These are phyloP conservation scores for Lysandra coridon DNA, from an alignment of 2,888 invertebrate genomes.

Conservation along the genomic window DNA sequence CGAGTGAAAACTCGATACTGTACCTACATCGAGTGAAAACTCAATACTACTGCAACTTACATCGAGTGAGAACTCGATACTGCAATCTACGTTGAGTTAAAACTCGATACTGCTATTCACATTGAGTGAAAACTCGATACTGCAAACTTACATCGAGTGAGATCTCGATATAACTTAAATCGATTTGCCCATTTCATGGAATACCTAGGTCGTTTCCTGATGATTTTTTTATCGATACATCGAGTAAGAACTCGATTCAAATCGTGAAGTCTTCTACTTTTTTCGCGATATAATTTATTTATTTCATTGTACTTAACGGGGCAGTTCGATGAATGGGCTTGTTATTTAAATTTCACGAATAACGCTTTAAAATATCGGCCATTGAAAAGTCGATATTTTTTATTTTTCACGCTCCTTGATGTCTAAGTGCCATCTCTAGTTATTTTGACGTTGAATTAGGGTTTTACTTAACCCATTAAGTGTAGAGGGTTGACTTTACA, in stretches of 20 bases:
- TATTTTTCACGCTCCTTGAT: neutral
- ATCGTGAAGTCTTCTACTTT: neutral
- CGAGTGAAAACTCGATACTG: neutral
- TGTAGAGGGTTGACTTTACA: slow-evolving; percentile 1
- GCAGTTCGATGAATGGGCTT: neutral
- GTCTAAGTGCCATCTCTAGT: slow-evolving; percentile 28
- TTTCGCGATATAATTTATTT: neutral
- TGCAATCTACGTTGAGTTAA: neutral
- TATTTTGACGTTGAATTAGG: slow-evolving; percentile 22
- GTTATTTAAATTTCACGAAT: neutral
- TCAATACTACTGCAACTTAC: neutral
- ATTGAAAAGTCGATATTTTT: neutral
- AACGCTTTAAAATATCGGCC: neutral
- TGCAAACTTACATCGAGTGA: neutral
- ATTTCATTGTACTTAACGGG: neutral
- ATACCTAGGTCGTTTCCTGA: neutral
- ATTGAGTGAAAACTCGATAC: neutral
- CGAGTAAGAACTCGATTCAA: neutral
- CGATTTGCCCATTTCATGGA: neutral
- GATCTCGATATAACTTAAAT: neutral
- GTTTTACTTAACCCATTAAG: slow-evolving; percentile 1
- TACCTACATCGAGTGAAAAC: neutral
- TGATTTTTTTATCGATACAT: neutral
- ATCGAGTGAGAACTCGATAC: slow-evolving; percentile 6
- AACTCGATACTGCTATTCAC: neutral